Evolutionary conservation across 2,797 vertebrate genomes (phyloP).

Genomic region (Sarcophilus harrisii): DNA sequence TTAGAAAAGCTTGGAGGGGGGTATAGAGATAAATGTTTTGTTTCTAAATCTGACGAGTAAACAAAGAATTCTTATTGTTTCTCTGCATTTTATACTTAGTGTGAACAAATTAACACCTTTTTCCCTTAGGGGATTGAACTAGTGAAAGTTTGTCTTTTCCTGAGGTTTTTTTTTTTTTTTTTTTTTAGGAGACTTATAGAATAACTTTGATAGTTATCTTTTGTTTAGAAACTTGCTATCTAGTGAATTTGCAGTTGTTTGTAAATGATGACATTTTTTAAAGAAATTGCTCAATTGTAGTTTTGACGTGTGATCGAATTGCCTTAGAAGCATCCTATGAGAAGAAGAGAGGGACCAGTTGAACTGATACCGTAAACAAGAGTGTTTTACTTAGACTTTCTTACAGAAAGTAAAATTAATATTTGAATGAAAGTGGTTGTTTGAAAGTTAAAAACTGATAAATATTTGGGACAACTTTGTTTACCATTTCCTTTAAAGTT

Average conservation of each 20-base stretch:
- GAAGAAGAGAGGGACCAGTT: conserved; percentile 47
- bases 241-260: conserved; percentile 47
- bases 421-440: conserved; percentile 58
- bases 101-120: conserved; percentile 39
- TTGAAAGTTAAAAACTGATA: conserved; percentile 39
- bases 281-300: background rate
- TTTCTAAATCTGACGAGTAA: conserved; percentile 11
- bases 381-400: background rate
- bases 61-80: conserved; percentile 38
- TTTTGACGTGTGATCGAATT: background rate
- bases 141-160: conserved; percentile 68
- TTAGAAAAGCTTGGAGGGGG: conserved; percentile 44
- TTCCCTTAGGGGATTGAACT: conserved; percentile 39
- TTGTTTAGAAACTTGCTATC: conserved; percentile 14
- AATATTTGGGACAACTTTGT: conserved; percentile 60
- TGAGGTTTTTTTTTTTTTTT: background rate
- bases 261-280: conserved; percentile 8
- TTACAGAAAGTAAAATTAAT: conserved; percentile 47
- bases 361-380: conserved; percentile 20
- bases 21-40: conserved; percentile 3
- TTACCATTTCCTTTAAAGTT: conserved; percentile 63
- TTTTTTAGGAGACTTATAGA: conserved; percentile 49
- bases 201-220: conserved; percentile 47
- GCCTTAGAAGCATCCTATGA: background rate
- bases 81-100: conserved; percentile 10